A percentile compares a stretch with the other conserved stretches of the same genome.
Evolutionary conservation across 2,113 vertebrate species (phyloP).

Genomic region (Aix galericulata): DNA sequence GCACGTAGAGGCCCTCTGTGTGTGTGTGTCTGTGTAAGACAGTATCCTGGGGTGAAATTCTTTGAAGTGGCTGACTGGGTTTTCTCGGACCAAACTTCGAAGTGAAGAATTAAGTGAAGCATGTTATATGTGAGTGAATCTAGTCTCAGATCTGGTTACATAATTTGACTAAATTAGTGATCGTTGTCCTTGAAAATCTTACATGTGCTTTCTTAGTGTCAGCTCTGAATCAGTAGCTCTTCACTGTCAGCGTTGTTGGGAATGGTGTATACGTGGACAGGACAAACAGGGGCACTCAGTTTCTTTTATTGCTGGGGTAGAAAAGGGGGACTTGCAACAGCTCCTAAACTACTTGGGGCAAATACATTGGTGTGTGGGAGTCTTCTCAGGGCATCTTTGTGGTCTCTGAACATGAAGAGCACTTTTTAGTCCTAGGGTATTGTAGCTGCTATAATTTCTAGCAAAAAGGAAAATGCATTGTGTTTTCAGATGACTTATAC

Average conservation of each 20-base stretch:
- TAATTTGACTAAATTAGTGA: not conserved
- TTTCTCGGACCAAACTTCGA: not conserved
- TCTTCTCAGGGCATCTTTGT: not conserved
- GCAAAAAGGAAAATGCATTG: not conserved
- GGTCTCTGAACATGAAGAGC: not conserved
- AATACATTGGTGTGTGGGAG: not conserved
- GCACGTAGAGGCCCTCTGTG: accelerated
- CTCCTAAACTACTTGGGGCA: not conserved
- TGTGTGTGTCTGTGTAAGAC: accelerated
- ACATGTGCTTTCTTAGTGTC: not conserved
- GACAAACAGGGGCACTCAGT: not conserved
- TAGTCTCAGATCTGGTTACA: no score
- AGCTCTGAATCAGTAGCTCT: not conserved
- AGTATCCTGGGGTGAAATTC: not conserved
- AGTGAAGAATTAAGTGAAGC: not conserved
- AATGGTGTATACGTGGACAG: not conserved
- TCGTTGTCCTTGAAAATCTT: accelerated
- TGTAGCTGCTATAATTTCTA: not conserved
- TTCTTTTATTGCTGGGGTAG: not conserved
- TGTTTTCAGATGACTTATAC: not conserved
- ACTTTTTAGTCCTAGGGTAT: accelerated
- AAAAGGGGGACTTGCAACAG: not conserved
- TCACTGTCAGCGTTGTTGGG: not conserved
- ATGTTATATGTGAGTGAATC: not conserved
- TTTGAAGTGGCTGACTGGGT: accelerated